phyloP scores from a whole-genome alignment of 2,113 vertebrate genomes.

The Hippolais icterina region DNA sequence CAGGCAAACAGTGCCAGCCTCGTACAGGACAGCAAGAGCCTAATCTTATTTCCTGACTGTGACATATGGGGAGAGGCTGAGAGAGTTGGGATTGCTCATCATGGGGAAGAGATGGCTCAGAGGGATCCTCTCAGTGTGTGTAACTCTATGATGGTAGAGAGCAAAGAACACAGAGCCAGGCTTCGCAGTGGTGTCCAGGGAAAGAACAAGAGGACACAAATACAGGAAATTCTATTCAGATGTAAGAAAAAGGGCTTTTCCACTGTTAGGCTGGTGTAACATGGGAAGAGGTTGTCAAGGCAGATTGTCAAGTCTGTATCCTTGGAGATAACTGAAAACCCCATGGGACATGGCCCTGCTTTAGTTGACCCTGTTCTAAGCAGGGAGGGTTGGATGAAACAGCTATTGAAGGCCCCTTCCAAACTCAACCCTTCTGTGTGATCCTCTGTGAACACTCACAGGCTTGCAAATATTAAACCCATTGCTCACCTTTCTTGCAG shows the following conservation, averaged over 20 bases:
- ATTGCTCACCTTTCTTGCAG: background rate
- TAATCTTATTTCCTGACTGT: background rate
- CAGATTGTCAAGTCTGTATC: background rate
- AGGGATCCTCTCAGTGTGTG: background rate
- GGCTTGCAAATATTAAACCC: background rate
- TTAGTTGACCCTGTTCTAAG: background rate
- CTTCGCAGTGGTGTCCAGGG: background rate
- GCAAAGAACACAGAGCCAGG: background rate
- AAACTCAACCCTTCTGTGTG: background rate
- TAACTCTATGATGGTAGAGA: background rate
- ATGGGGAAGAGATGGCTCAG: background rate
- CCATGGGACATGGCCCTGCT: accelerated
- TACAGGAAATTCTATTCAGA: background rate
- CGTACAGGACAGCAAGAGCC: background rate
- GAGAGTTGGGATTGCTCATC: background rate
- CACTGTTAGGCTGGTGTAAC: background rate
- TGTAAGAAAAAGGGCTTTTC: background rate
- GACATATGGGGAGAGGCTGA: background rate
- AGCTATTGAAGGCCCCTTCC: background rate
- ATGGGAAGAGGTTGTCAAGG: background rate
- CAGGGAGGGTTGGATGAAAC: background rate
- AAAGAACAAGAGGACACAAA: background rate
- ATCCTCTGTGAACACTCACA: background rate
- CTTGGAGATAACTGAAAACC: background rate
- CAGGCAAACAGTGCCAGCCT: background rate